Percentiles rank a stretch among this genome's conserved stretches.
These are phyloP conservation scores for Desmophyllum pertusum DNA, from an alignment of 92 coral and sea anemone species.

Conservation along the genomic window DNA sequence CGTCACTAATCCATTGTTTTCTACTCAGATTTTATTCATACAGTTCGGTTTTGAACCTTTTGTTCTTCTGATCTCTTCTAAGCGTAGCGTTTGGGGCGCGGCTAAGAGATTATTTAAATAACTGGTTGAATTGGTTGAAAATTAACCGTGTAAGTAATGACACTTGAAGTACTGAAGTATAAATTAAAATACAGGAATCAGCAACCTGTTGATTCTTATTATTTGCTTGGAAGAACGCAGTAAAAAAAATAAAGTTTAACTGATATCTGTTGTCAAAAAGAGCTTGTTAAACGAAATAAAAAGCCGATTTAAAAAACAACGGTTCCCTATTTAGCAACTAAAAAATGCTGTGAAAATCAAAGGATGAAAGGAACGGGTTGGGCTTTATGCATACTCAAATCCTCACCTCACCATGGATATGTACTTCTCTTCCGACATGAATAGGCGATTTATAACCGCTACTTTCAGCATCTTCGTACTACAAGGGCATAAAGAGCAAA, in stretches of 20 bases:
- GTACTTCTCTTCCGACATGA: neutral
- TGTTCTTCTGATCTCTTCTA: neutral
- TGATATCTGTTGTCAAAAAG: neutral
- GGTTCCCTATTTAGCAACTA: neutral
- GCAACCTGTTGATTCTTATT: slow-evolving; percentile 1
- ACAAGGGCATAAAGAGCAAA: neutral
- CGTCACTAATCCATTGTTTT: neutral
- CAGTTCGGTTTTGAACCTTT: neutral
- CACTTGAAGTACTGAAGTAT: neutral
- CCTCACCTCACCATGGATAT: neutral
- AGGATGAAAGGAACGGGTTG: neutral
- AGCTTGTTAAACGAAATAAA: neutral
- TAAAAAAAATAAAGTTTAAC: neutral
- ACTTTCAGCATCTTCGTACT: neutral
- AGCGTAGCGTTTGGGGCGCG: neutral
- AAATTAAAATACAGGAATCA: neutral
- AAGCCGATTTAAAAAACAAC: neutral
- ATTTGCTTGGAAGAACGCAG: neutral
- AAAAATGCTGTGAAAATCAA: neutral
- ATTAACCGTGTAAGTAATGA: neutral
- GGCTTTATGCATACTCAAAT: neutral
- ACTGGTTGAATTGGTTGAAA: neutral
- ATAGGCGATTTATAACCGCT: neutral
- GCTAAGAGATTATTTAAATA: neutral
- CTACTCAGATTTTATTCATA: no score